A percentile compares a stretch with the other conserved stretches of the same genome.
Conservation (phyloP, 2,113 vertebrate genomes). For the Micronycteris hirsuta region DNA sequence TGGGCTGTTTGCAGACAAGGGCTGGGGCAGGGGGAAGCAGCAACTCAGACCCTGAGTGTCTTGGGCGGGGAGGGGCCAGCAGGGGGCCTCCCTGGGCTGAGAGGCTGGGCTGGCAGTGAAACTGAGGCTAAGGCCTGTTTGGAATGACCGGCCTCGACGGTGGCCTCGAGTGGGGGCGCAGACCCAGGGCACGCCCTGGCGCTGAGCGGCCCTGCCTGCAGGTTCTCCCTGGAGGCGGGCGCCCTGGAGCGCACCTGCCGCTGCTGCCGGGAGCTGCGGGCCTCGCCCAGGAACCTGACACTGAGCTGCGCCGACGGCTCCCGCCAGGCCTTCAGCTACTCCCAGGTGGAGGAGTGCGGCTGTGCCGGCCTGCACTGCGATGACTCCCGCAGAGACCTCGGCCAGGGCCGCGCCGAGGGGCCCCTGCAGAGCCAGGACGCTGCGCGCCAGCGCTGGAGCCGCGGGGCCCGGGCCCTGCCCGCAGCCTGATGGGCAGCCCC, state of each 20-base stretch:
- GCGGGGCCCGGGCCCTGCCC: not conserved
- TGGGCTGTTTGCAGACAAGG: not conserved
- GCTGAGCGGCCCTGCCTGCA: constrained; percentile 49
- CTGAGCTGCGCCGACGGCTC: constrained; percentile 70
- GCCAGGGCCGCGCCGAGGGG: not conserved
- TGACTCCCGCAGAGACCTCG: accelerated
- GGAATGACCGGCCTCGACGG: accelerated
- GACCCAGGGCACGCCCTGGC: accelerated
- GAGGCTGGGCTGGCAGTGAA: too few relatives aligned
- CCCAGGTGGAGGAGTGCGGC: constrained; percentile 78
- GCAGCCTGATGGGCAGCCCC: accelerated
- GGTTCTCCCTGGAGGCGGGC: constrained; percentile 75
- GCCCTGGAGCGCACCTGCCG: constrained; percentile 64
- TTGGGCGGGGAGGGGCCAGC: not conserved
- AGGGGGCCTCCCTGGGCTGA: not conserved
- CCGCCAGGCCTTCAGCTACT: constrained; percentile 63
- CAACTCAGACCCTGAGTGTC: accelerated
- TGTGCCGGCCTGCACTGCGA: constrained; percentile 69
- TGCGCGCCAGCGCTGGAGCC: accelerated
- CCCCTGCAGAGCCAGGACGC: not conserved
- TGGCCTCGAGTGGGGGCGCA: not conserved
- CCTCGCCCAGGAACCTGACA: constrained; percentile 65
- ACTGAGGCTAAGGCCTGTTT: accelerated
- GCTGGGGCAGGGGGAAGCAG: accelerated
- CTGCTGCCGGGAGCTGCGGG: constrained; percentile 80